Conservation (phyloP, 2,888 invertebrate species). For the Drosophila paracracens region DNA sequence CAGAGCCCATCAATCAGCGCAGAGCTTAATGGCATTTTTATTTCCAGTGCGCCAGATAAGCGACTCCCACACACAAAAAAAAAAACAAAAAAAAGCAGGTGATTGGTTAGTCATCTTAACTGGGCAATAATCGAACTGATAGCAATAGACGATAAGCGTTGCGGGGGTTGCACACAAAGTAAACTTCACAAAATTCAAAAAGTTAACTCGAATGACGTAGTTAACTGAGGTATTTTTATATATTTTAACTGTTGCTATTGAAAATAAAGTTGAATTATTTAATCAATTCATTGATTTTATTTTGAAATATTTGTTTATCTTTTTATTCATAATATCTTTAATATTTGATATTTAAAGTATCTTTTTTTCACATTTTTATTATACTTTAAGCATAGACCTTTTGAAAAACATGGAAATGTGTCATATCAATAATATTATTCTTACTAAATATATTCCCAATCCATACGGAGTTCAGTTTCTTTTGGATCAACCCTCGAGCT, state of each 20-base stretch:
- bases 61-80: not conserved
- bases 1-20: conserved; percentile 51
- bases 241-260: not conserved
- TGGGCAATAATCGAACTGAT: conserved; percentile 17
- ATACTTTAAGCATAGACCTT: not conserved
- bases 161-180: conserved; percentile 19
- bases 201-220: not conserved
- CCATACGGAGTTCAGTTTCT: not conserved
- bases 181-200: not conserved
- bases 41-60: conserved; percentile 45
- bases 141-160: not conserved
- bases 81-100: conserved; percentile 5
- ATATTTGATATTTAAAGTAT: not conserved
- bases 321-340: not conserved
- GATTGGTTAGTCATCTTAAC: conserved; percentile 43
- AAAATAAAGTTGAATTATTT: not conserved
- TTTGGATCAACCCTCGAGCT: conserved; percentile 4
- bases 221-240: not conserved
- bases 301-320: not conserved
- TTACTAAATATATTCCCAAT: not conserved
- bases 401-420: not conserved
- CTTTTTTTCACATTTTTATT: not conserved
- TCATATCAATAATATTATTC: not conserved
- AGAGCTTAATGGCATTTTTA: conserved; percentile 39
- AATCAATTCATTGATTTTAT: accelerated